Evolutionary conservation across 2,113 vertebrate genomes (phyloP).

Genomic region (Bucco capensis): DNA sequence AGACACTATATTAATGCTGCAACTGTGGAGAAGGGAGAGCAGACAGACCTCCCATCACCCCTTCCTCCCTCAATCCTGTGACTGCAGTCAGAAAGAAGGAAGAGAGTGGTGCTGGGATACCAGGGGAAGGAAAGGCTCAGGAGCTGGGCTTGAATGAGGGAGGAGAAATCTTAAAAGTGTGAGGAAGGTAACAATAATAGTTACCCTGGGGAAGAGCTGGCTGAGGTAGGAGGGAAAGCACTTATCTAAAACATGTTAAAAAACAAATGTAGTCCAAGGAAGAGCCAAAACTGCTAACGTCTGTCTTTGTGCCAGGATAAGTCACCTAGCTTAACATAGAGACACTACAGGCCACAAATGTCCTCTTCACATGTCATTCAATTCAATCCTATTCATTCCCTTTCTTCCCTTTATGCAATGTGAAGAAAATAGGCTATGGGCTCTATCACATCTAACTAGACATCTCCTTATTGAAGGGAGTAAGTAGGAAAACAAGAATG

Average conservation of each 20-base stretch:
- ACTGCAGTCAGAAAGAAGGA: not conserved
- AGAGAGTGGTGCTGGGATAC: not conserved
- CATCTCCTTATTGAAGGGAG: not conserved
- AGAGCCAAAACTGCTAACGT: not conserved
- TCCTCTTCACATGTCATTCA: not conserved
- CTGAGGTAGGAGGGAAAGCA: not conserved
- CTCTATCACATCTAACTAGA: not conserved
- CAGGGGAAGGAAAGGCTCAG: not conserved
- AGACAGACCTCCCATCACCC: not conserved
- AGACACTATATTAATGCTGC: not conserved
- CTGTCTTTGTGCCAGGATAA: not conserved
- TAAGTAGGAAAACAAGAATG: not conserved
- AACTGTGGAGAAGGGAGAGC: not conserved
- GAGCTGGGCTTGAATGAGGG: not conserved
- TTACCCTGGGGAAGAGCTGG: not conserved
- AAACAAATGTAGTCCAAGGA: not conserved
- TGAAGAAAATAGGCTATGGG: not conserved
- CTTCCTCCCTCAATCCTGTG: not conserved
- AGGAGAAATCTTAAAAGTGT: not conserved
- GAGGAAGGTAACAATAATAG: not conserved
- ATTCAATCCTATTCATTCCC: not conserved
- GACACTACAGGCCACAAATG: not conserved
- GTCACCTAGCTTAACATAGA: not conserved
- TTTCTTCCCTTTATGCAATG: not conserved
- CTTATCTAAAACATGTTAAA: not conserved